These are phyloP conservation scores for Anguilla marmorata DNA, from an alignment of 2,797 vertebrate genomes.

Conservation along the genomic window DNA sequence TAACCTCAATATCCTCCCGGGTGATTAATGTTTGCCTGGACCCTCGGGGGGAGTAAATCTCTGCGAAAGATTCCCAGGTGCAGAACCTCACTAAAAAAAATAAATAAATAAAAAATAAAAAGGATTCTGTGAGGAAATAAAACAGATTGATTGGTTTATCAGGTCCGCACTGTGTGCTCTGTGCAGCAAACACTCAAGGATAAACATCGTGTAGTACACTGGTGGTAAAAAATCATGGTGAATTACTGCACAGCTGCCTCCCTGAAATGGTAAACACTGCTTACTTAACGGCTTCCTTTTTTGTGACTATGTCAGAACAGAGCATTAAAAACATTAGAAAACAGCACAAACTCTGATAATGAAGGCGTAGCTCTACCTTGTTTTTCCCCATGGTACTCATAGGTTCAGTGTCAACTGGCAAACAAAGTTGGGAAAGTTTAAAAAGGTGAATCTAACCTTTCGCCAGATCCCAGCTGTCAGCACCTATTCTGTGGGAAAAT, in stretches of 20 bases:
- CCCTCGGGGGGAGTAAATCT: slow-evolving; percentile 4
- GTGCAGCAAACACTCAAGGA: slow-evolving; percentile 45
- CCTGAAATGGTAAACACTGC: neutral
- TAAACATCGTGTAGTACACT: neutral
- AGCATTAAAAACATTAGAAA: neutral
- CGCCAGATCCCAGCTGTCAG: neutral
- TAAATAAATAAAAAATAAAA: slow-evolving; percentile 24
- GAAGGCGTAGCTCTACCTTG: neutral
- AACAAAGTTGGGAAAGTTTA: neutral
- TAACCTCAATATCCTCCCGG: slow-evolving; percentile 38
- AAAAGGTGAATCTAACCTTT: neutral
- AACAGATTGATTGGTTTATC: slow-evolving; percentile 55
- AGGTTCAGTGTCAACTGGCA: neutral
- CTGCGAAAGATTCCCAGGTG: slow-evolving; percentile 1
- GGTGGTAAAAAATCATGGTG: neutral
- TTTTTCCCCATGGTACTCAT: neutral
- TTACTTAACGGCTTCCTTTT: neutral
- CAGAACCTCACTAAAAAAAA: slow-evolving; percentile 28
- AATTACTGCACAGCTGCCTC: neutral
- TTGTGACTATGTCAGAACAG: neutral
- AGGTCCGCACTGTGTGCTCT: slow-evolving; percentile 37
- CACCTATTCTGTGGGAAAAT: neutral
- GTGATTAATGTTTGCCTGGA: neutral
- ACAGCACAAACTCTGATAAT: neutral
- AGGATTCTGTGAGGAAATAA: slow-evolving; percentile 47